These are phyloP conservation scores for Amphipyra berbera DNA, from an alignment of 2,888 invertebrate species.

Conservation along the genomic window DNA sequence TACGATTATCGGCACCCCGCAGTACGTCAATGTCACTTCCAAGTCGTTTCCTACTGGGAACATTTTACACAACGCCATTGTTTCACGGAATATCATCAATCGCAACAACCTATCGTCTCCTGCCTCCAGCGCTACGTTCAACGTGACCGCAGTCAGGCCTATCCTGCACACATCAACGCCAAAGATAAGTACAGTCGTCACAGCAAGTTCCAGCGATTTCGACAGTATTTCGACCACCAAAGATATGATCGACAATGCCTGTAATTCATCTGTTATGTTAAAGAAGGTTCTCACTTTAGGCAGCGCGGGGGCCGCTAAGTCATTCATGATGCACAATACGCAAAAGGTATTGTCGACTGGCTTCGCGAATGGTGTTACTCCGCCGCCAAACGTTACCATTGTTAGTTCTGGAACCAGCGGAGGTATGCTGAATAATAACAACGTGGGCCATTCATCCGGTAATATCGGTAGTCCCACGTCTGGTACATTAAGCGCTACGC, in stretches of 20 bases:
- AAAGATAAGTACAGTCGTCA: slow-evolving; percentile 77
- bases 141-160: slow-evolving; percentile 79
- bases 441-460: slow-evolving; percentile 66
- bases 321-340: slow-evolving; percentile 88
- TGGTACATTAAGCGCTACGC: slow-evolving; percentile 85
- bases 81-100: slow-evolving; percentile 85
- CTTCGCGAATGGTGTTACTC: slow-evolving; percentile 82
- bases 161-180: slow-evolving; percentile 76
- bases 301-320: slow-evolving; percentile 83
- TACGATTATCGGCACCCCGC: slow-evolving; percentile 81
- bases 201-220: slow-evolving; percentile 76
- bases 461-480: slow-evolving; percentile 78
- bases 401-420: slow-evolving; percentile 82
- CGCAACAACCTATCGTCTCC: slow-evolving; percentile 71
- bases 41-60: slow-evolving; percentile 87
- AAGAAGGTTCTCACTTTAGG: slow-evolving; percentile 87
- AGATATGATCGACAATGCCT: slow-evolving; percentile 88
- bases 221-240: slow-evolving; percentile 85
- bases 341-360: slow-evolving; percentile 86
- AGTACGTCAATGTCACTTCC: slow-evolving; percentile 86
- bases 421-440: slow-evolving; percentile 72
- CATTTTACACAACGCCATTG: slow-evolving; percentile 87
- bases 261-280: slow-evolving; percentile 87
- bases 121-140: slow-evolving; percentile 80
- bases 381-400: slow-evolving; percentile 86